These are phyloP conservation scores for Podarcis siculus DNA, from an alignment of 2,797 vertebrate species.

Conservation along the genomic window DNA sequence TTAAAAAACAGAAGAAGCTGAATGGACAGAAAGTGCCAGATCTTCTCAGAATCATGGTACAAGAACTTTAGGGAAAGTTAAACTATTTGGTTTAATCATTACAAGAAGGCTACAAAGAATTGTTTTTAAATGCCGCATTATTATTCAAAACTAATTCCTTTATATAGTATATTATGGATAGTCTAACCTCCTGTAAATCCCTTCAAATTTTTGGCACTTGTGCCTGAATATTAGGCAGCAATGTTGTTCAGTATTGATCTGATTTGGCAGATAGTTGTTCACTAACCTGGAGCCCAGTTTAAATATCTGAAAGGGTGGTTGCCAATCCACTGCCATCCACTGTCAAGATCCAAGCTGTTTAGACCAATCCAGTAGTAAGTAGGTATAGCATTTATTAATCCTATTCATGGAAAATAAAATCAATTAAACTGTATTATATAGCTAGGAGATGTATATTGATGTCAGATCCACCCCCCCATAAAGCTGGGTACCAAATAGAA, in stretches of 20 bases:
- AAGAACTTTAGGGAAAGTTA: too few species aligned
- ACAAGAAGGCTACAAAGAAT: not conserved
- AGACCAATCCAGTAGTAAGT: conserved; percentile 90
- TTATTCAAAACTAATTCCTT: not conserved
- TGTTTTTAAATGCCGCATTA: not conserved
- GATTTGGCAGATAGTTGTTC: not conserved
- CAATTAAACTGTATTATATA: not conserved
- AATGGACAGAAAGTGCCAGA: not conserved
- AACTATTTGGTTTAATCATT: not conserved
- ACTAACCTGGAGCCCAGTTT: conserved; percentile 94
- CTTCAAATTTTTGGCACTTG: not conserved
- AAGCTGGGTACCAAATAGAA: not conserved
- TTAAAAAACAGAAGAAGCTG: not conserved
- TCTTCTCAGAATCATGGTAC: not conserved
- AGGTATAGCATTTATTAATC: conserved; percentile 79
- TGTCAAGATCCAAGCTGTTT: conserved; percentile 85
- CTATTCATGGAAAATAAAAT: conserved; percentile 69
- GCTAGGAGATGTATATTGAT: not conserved
- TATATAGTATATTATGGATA: not conserved
- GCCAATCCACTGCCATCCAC: conserved; percentile 92
- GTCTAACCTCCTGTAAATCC: not conserved
- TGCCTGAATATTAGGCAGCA: not conserved
- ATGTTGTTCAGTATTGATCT: not conserved
- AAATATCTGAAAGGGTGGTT: conserved; percentile 91
- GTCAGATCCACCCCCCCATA: not conserved